phyloP scores from a whole-genome alignment of 2,797 vertebrate species.

The Myotis daubentonii region DNA sequence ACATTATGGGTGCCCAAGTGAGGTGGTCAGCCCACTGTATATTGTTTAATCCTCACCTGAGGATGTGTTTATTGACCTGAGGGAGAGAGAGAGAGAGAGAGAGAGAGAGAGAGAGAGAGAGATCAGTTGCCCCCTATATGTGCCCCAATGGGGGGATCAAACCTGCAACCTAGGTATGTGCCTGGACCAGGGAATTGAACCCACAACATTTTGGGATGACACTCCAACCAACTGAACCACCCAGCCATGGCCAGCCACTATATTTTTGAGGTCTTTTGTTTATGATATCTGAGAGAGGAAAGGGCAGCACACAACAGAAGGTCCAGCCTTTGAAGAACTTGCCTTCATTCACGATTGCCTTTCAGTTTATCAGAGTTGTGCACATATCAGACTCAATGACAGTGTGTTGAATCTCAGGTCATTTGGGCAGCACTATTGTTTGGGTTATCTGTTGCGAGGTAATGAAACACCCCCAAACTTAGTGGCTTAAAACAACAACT shows the following conservation, averaged over 20 bases:
- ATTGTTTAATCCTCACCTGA: background rate
- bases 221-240: background rate
- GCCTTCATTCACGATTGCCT: background rate
- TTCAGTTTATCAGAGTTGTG: background rate
- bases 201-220: background rate
- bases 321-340: background rate
- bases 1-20: background rate
- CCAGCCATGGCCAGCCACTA: background rate
- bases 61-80: background rate
- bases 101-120: no score
- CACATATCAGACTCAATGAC: background rate
- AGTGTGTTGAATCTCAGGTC: background rate
- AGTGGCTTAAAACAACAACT: background rate
- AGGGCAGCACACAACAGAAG: background rate
- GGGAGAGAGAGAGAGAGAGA: background rate
- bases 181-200: background rate
- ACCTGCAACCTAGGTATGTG: background rate
- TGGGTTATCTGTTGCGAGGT: background rate
- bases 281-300: background rate
- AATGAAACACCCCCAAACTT: background rate
- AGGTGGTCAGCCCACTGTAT: background rate
- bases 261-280: background rate
- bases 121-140: background rate
- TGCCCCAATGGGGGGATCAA: background rate
- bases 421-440: background rate